Base-by-base conservation (phyloP, 2,888 invertebrate species). In the Seira sanloemensis region DNA sequence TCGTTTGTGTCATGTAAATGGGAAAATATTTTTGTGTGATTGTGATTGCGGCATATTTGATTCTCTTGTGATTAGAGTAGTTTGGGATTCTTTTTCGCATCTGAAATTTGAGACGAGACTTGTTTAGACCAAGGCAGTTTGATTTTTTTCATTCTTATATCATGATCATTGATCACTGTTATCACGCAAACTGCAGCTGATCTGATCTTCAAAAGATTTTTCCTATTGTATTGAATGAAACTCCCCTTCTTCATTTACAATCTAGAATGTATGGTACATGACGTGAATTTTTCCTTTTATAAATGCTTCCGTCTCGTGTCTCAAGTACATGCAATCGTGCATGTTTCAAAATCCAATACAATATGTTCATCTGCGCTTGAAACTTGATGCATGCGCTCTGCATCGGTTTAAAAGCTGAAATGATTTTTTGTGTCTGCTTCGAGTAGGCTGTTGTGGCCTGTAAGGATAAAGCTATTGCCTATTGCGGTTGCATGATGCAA, bases 181-280 rank as follows among this genome's bases (percentile, higher is more conserved):
- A 79, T 79, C 79, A 79, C 79, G 79, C 79, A 79, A 79, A 73
- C 79, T 79, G 66, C 79, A 79, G 79, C 73, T 79, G 73, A 37
- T 7, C 73, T 79, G 73, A 37, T 7, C 37, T 37, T 37, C 37
- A 37, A n/a, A n/a, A n/a, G n/a, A n/a, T n/a, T n/a, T n/a, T n/a
- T n/a, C n/a, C n/a, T n/a, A n/a, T n/a, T n/a, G n/a, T n/a, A n/a
- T 37, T 37, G 37, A 4, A 37, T 37, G 12, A 27, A 80, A 80
- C 80, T 80, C 80, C 80, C 80, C 80, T 74, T 80, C 74, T 80
- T 80, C 79, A 79, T 79, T 37, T 79, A 79, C 79, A 67, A n/a
- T n/a, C n/a, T n/a, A n/a, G n/a, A n/a, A n/a, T n/a, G n/a, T n/a
- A n/a, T n/a, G n/a, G n/a, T n/a, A n/a, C n/a, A n/a, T n/a, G n/a